Evolutionary conservation across 2,888 invertebrate genomes (phyloP).

Genomic region (Notodromas monacha): DNA sequence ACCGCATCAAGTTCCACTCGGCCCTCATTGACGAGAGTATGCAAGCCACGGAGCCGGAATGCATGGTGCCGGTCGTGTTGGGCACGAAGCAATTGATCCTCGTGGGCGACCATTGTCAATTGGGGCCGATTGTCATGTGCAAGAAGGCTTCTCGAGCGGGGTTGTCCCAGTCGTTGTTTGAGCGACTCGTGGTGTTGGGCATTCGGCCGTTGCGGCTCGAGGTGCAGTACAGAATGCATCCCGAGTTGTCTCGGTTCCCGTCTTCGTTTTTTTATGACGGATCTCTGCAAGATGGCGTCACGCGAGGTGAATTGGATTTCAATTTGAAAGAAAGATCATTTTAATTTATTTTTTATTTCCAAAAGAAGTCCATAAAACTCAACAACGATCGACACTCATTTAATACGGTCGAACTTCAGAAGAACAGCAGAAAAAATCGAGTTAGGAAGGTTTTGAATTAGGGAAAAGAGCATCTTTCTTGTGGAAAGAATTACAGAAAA

Average conservation of each 20-base stretch:
- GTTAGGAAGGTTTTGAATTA: no score
- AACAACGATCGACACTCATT: no score
- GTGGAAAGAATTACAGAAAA: no score
- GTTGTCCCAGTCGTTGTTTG: slow-evolving; percentile 81
- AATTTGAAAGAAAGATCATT: slow-evolving; percentile 5
- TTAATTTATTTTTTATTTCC: slow-evolving; percentile 5
- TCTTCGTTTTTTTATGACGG: slow-evolving; percentile 99
- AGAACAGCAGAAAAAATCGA: no score
- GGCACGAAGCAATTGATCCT: slow-evolving; percentile 80
- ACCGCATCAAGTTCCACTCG: slow-evolving; percentile 68
- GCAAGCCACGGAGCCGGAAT: slow-evolving; percentile 89
- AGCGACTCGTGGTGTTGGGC: slow-evolving; percentile 77
- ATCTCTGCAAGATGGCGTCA: slow-evolving; percentile 90
- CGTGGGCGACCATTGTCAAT: slow-evolving; percentile 94
- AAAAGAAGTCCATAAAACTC: no score
- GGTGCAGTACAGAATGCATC: slow-evolving; percentile 97
- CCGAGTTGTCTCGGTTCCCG: slow-evolving; percentile 80
- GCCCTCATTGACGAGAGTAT: slow-evolving; percentile 89
- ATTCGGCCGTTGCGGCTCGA: slow-evolving; percentile 85
- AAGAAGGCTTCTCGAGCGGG: slow-evolving; percentile 93
- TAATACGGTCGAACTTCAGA: no score
- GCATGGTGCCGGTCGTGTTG: slow-evolving; percentile 92
- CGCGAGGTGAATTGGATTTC: slow-evolving; percentile 32
- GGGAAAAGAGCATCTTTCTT: no score
- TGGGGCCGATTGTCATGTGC: slow-evolving; percentile 97